Evolutionary conservation across 2,888 invertebrate species (phyloP), one percentile per base, ranked within the genome.

Genomic region (Melinaea marsaeus): DNA sequence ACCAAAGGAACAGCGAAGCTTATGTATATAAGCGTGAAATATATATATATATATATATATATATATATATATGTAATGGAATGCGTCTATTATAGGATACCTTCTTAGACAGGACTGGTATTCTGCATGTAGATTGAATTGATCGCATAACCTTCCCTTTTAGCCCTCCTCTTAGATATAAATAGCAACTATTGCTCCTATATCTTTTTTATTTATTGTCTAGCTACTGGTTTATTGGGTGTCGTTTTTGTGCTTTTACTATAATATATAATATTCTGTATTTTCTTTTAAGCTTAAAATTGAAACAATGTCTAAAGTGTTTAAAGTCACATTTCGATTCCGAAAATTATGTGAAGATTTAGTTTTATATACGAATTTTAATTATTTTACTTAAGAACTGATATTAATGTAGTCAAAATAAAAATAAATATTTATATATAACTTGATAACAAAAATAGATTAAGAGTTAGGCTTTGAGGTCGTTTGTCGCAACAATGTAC

Each of bases 81-180:
- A 61, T 59, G 60, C 62, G 32, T 51, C 51, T 60, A 61, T 64
- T 69, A 67, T 58, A 58, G 57, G 63, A 63, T 67, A 78, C 78
- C 77, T 80, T 67, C 66, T 69, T 79, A 61, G 65, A 69, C 68
- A 68, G 72, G 77, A 79, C 77, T 75, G 74, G 76, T 75, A 76
- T 60, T 55, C 68, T 63, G 61, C 67, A 69, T 67, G 66, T 68
- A 68, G 69, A 66, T 70, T 73, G 68, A 72, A 73, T 72, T 72
- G 74, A 74, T 73, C 72, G 71, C 67, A 68, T 73, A 74, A 75
- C 75, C 75, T 76, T 77, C 75, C 74, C 74, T 75, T 74, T 75
- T 73, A 74, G 75, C 72, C 66, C 70, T 73, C 65, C 65, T 62
- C 64, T 62, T 45, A 68, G 68, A 61, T 72, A 72, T 72, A 71